Evolutionary conservation across 1,140 invertebrate species (phyloP).

Genomic region (Cephus cinctus): DNA sequence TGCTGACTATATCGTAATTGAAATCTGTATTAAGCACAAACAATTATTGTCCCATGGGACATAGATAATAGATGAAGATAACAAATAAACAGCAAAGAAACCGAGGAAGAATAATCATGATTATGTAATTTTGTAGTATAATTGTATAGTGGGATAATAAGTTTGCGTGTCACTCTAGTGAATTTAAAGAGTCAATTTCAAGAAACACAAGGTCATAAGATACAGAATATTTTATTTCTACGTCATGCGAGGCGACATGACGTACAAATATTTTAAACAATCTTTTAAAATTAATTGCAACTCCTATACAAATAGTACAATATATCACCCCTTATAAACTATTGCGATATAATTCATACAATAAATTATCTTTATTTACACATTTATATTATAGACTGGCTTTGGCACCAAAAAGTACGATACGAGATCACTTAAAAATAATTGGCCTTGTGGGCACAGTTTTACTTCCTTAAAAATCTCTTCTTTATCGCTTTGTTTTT

Average conservation of each 20-base stretch:
- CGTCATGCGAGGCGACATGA: slow-evolving; percentile 33
- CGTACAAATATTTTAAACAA: slow-evolving; percentile 40
- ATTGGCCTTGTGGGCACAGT: background rate
- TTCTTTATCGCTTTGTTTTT: slow-evolving; percentile 2
- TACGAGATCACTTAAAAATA: background rate
- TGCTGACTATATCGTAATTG: too few species aligned
- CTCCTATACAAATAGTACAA: slow-evolving; percentile 50
- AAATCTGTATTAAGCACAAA: too few species aligned
- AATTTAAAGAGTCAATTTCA: too few species aligned
- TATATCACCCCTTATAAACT: slow-evolving; percentile 28
- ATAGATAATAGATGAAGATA: too few species aligned
- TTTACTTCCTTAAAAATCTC: background rate
- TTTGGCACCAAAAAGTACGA: slow-evolving; percentile 32
- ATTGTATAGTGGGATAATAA: slow-evolving; percentile 16
- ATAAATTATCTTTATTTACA: slow-evolving; percentile 35
- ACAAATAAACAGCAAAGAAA: too few species aligned
- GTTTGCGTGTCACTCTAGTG: too few species aligned
- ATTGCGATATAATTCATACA: slow-evolving; percentile 26
- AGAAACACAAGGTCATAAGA: slow-evolving; percentile 13
- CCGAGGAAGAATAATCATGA: slow-evolving; percentile 14
- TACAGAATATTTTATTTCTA: slow-evolving; percentile 35
- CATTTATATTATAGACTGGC: slow-evolving; percentile 37
- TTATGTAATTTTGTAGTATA: slow-evolving; percentile 12
- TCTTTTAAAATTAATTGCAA: slow-evolving; percentile 44
- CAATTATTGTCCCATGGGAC: too few species aligned